Evolutionary conservation across 2,888 invertebrate genomes (phyloP).

Genomic region (Acanthosepion lycidas): DNA sequence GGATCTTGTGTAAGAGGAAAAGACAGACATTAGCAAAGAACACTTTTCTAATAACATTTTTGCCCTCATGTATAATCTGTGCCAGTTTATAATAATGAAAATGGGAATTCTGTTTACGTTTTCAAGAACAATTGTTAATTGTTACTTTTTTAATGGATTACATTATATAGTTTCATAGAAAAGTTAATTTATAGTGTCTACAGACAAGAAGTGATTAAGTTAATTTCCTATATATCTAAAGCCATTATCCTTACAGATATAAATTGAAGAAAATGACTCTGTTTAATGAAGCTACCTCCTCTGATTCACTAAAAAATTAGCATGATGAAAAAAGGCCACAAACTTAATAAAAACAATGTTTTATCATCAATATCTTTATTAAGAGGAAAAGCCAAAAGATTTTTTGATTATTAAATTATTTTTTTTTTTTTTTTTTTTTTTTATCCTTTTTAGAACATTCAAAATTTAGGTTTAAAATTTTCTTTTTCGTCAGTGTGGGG

Average conservation of each 20-base stretch:
- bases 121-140: not conserved
- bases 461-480: no score
- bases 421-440: no score
- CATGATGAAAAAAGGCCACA: not conserved
- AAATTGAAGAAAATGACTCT: not conserved
- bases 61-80: not conserved
- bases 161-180: not conserved
- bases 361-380: no score
- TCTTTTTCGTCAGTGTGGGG: no score
- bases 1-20: not conserved
- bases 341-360: no score
- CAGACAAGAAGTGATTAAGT: not conserved
- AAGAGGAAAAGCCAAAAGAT: no score
- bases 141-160: not conserved
- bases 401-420: no score
- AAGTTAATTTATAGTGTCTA: not conserved
- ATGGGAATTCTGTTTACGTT: not conserved
- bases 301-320: no score
- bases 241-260: not conserved
- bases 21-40: not conserved
- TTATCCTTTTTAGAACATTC: no score
- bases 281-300: no score
- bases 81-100: not conserved
- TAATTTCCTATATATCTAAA: not conserved
- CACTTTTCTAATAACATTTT: not conserved